A percentile compares a stretch with the other conserved stretches of the same genome.
These are phyloP conservation scores for Hassar affinis DNA, from an alignment of 2,113 vertebrate genomes.

Conservation along the genomic window DNA sequence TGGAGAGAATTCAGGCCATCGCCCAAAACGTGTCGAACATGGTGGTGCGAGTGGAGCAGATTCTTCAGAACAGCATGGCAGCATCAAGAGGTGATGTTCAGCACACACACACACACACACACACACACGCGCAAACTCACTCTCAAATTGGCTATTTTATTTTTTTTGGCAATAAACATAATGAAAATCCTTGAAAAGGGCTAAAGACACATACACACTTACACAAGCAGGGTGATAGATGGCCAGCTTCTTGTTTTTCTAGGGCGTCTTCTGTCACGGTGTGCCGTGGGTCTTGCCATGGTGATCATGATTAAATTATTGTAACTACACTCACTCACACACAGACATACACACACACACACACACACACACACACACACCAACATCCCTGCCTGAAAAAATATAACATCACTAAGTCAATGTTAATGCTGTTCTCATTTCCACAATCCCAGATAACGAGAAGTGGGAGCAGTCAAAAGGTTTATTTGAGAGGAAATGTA, in stretches of 20 bases:
- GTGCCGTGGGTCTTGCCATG: background rate
- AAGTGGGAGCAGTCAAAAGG: no score
- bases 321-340: background rate
- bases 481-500: no score
- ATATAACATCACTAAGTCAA: background rate
- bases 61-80: slow-evolving; percentile 85
- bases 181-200: no score
- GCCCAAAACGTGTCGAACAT: slow-evolving; percentile 96
- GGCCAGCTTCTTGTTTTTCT: background rate
- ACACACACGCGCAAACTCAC: slow-evolving; percentile 17
- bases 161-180: no score
- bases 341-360: background rate
- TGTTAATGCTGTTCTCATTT: background rate
- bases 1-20: slow-evolving; percentile 95
- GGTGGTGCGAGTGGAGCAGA: slow-evolving; percentile 90
- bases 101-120: background rate
- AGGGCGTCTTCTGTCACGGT: background rate
- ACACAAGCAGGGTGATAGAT: background rate
- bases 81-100: slow-evolving; percentile 76
- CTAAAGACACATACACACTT: background rate
- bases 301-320: slow-evolving; percentile 4
- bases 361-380: background rate
- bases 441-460: no score
- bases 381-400: background rate
- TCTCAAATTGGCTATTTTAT: no score